Evolutionary conservation across 2,113 vertebrate species (phyloP).

Genomic region (Raja brachyura): DNA sequence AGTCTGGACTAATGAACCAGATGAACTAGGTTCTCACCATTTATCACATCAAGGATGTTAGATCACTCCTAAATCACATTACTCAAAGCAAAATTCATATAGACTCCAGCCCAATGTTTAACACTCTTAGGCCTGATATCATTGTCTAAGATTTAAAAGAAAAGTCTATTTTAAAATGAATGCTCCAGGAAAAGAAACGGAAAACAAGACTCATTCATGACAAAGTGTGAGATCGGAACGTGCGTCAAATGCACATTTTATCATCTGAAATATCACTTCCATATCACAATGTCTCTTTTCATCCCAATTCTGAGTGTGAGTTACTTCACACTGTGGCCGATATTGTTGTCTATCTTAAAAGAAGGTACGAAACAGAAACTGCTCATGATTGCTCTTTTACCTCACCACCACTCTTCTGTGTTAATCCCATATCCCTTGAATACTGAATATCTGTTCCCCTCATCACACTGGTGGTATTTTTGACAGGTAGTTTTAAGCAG

Average conservation of each 20-base stretch:
- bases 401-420: too few species aligned
- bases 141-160: background rate
- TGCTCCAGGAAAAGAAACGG: background rate
- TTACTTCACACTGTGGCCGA: background rate
- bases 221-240: background rate
- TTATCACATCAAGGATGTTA: background rate
- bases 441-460: too few species aligned
- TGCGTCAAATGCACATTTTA: background rate
- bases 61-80: background rate
- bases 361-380: too few species aligned
- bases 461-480: too few species aligned
- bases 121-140: background rate
- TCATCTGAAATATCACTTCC: background rate
- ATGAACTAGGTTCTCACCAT: background rate
- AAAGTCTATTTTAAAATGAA: background rate
- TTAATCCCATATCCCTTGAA: too few species aligned
- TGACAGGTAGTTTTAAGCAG: too few species aligned
- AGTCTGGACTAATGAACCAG: background rate
- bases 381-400: too few species aligned
- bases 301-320: background rate
- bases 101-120: background rate
- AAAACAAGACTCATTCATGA: background rate
- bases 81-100: background rate
- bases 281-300: constrained; percentile 1
- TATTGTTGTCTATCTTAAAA: background rate